A percentile compares a stretch with the other conserved stretches of the same genome.
These are phyloP conservation scores for Zootermopsis nevadensis DNA, from an alignment of 2,888 invertebrate species.

Conservation along the genomic window DNA sequence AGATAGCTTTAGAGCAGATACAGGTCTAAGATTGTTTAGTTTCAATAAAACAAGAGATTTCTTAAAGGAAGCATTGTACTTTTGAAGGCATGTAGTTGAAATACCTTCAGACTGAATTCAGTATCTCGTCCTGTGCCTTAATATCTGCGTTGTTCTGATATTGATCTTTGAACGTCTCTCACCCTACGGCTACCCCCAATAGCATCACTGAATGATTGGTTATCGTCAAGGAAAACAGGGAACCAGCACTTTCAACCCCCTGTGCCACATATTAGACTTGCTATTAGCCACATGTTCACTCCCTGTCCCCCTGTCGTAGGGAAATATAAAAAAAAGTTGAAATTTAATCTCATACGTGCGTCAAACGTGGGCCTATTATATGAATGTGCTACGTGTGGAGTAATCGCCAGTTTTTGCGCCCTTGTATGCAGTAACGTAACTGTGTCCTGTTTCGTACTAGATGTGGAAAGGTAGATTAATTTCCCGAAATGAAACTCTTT, in stretches of 20 bases:
- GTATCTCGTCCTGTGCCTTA: conserved; percentile 2
- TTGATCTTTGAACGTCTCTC: conserved; percentile 10
- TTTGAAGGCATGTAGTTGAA: too few relatives aligned
- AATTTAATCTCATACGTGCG: not conserved
- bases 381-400: too few relatives aligned
- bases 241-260: conserved; percentile 1
- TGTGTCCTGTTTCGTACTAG: too few relatives aligned
- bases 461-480: too few relatives aligned
- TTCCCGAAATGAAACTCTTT: too few relatives aligned
- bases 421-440: too few relatives aligned
- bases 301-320: conserved; percentile 1
- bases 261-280: conserved; percentile 1
- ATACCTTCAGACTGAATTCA: not conserved
- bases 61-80: too few relatives aligned
- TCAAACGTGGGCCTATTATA: too few relatives aligned
- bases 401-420: too few relatives aligned
- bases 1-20: too few relatives aligned
- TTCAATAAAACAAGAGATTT: too few relatives aligned
- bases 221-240: not conserved
- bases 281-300: conserved; percentile 25
- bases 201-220: conserved; percentile 27
- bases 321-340: not conserved
- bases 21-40: too few relatives aligned
- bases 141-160: conserved; percentile 15
- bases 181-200: conserved; percentile 4